phyloP scores from a whole-genome alignment of 2,113 vertebrate species.

The Microtus ochrogaster region DNA sequence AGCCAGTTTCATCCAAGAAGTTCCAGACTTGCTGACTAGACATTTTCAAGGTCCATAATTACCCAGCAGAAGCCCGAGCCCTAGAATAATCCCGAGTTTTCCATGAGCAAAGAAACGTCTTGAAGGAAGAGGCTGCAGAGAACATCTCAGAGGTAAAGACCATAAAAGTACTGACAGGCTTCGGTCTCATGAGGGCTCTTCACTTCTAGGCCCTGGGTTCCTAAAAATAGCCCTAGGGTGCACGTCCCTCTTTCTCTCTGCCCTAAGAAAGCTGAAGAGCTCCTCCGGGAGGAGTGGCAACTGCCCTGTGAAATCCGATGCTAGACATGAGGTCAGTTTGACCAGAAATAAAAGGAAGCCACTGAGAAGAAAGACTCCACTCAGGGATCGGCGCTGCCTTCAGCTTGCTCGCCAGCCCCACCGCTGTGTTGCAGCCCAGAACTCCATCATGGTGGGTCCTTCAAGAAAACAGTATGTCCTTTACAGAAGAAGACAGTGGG shows the following conservation, averaged over 20 bases:
- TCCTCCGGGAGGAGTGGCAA: constrained; percentile 84
- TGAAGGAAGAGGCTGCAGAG: constrained; percentile 59
- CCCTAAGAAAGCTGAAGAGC: constrained; percentile 99
- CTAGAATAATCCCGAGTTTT: not conserved
- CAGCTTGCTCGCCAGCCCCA: constrained; percentile 86
- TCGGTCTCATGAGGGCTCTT: constrained; percentile 80
- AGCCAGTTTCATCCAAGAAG: not conserved
- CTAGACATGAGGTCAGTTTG: constrained; percentile 88
- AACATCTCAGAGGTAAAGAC: constrained; percentile 64
- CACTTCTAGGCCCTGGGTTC: constrained; percentile 79
- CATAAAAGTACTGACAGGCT: constrained; percentile 86
- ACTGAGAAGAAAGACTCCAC: constrained; percentile 90
- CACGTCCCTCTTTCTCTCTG: constrained; percentile 90
- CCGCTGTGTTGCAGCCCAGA: constrained; percentile 82
- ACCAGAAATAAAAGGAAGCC: constrained; percentile 93
- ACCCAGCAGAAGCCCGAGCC: not conserved
- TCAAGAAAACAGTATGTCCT: constrained; percentile 62
- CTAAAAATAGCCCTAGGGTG: constrained; percentile 93
- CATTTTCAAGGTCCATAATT: constrained; percentile 11
- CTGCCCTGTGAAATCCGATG: constrained; percentile 91
- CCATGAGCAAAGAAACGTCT: constrained; percentile 56
- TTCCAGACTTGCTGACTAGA: constrained; percentile 33
- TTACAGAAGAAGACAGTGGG: not conserved
- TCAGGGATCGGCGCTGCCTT: constrained; percentile 87
- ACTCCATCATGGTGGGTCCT: constrained; percentile 95